These are phyloP conservation scores for Hephaestus fuliginosus DNA, from an alignment of 2,797 vertebrate genomes.

Conservation along the genomic window DNA sequence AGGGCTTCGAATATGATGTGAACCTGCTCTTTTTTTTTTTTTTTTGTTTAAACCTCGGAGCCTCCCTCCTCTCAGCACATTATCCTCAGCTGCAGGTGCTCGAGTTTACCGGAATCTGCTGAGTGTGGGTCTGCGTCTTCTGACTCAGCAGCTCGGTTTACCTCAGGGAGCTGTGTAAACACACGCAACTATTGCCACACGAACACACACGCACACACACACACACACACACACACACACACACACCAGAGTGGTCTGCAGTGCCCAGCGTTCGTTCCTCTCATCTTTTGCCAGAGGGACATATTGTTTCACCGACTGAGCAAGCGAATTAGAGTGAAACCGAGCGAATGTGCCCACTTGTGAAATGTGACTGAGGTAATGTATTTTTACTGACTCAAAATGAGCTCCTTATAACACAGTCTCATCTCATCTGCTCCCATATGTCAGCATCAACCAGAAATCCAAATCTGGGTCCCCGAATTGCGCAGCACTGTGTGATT, in stretches of 20 bases:
- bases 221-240: not conserved
- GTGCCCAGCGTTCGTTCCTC: conserved; percentile 21
- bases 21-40: conserved; percentile 33
- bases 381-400: conserved; percentile 28
- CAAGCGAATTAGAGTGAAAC: conserved; percentile 15
- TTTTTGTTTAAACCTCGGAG: conserved; percentile 49
- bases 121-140: conserved; percentile 52
- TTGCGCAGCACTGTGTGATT: not conserved
- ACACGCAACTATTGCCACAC: conserved; percentile 27
- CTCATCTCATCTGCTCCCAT: conserved; percentile 1
- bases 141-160: conserved; percentile 66
- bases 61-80: conserved; percentile 50
- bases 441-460: conserved; percentile 8
- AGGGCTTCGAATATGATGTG: conserved; percentile 11
- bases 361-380: conserved; percentile 9
- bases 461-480: not conserved
- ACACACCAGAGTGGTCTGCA: conserved; percentile 8
- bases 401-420: not conserved
- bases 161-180: conserved; percentile 50
- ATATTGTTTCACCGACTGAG: conserved; percentile 33
- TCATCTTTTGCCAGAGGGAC: conserved; percentile 31
- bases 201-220: conserved; percentile 4
- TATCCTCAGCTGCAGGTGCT: conserved; percentile 58
- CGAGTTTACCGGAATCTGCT: conserved; percentile 64
- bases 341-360: not conserved